A percentile compares a stretch with the other conserved stretches of the same genome.
Conservation (phyloP, 2,113 vertebrate species). For the Gavia stellata region DNA sequence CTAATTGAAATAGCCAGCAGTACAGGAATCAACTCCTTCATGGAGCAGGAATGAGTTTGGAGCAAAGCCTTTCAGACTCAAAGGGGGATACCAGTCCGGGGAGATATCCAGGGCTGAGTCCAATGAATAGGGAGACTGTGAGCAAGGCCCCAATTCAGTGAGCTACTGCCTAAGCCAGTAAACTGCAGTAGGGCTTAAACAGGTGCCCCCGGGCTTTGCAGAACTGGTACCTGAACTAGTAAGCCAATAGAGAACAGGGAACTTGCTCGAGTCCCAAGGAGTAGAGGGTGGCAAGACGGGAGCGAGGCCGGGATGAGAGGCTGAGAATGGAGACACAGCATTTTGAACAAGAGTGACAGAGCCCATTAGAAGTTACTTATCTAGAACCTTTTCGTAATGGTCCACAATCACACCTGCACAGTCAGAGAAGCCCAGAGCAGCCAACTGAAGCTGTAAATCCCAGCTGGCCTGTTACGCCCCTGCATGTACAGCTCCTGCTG, state of each 20-base stretch:
- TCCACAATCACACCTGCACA: neutral
- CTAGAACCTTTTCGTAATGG: neutral
- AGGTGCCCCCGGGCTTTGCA: neutral
- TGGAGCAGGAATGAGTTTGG: neutral
- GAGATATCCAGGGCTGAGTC: neutral
- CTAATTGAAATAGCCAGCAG: neutral
- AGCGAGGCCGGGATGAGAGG: rapidly evolving
- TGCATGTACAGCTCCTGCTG: rapidly evolving
- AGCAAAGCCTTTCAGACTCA: neutral
- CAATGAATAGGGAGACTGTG: neutral
- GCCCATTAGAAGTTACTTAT: neutral
- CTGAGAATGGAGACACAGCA: neutral
- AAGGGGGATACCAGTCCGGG: neutral
- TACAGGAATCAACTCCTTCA: neutral
- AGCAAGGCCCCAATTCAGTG: neutral
- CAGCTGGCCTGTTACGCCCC: neutral
- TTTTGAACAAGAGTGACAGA: neutral
- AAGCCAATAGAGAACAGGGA: neutral
- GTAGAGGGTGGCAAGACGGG: neutral
- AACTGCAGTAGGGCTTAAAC: neutral
- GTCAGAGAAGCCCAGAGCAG: neutral
- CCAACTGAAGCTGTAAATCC: neutral
- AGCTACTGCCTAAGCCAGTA: neutral
- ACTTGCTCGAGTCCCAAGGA: neutral
- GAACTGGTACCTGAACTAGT: neutral